Percentiles rank a stretch among this genome's conserved stretches.
phyloP scores from a whole-genome alignment of 1,140 invertebrate species.

The Lanistes nyassanus region DNA sequence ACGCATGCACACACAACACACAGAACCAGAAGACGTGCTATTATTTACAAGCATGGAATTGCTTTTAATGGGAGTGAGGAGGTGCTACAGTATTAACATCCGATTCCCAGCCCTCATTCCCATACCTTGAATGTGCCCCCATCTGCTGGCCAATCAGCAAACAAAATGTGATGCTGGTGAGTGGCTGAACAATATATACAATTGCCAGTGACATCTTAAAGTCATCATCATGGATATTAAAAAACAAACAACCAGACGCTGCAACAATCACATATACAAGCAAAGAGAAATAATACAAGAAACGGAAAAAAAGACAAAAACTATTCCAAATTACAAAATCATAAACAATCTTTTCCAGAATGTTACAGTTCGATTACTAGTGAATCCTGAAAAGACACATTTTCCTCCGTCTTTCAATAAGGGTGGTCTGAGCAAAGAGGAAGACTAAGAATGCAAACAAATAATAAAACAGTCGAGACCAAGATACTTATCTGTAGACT shows the following conservation, averaged over 20 bases:
- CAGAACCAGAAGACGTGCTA: not conserved
- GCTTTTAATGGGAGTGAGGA: conserved; percentile 16
- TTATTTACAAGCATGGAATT: conserved; percentile 22
- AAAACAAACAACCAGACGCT: not conserved
- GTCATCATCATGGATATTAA: not conserved
- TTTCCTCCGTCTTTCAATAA: too few species aligned
- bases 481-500: too few species aligned
- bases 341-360: too few species aligned
- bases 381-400: too few species aligned
- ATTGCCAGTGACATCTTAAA: not conserved
- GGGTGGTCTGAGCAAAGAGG: too few species aligned
- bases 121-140: not conserved
- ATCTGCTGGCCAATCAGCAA: not conserved
- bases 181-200: conserved; percentile 4
- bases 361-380: too few species aligned
- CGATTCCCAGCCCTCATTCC: not conserved
- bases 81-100: conserved; percentile 12
- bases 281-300: not conserved
- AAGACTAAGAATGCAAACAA: too few species aligned
- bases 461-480: too few species aligned
- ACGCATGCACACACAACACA: conserved; percentile 9
- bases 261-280: not conserved
- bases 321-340: not conserved
- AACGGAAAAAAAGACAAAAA: not conserved
- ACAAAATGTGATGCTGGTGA: not conserved